Evolutionary conservation across 2,888 invertebrate genomes (phyloP), one percentile per base, ranked within the genome.

Genomic region (Xestia c-nigrum): DNA sequence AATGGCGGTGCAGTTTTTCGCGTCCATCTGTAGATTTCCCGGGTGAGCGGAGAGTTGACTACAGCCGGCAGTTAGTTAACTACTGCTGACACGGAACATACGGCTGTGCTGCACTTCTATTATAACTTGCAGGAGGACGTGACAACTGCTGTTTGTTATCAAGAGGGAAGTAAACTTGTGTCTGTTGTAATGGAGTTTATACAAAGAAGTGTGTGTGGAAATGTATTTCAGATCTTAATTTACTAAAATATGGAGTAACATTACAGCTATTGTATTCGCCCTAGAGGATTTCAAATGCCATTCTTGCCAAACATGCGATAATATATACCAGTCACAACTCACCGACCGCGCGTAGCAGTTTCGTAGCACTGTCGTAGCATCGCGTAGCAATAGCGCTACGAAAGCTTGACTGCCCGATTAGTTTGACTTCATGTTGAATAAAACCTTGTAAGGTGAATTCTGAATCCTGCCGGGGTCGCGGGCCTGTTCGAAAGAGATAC

Each of bases 11-110:
- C 85, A 87, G 69, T 80, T 90, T 87, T 85, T 80, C 84, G 80
- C 83, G 74, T 83, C 77, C 80, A 79, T 77, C 77, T 72, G 83
- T 84, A 86, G 88, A 89, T 90, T 90, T 87, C 89, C 89, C 88
- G 84, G 69, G 80, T 75, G 87, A 66, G 61, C 43, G 50, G 43
- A 31, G 57, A 83, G 86, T 78, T 83, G 78, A 70, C 72, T 78
- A 24, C 76, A 61, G 76, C 66, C 57, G 67, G 43, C 76, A 72
- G 72, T 59, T 66, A 78, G 74, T 73, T 78, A 73, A 73, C 88
- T 75, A 69, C 57, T 38, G 57, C 74, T 57, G 67, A 72, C 85
- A 46, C 46, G 7, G 14, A 59, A 40, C 81, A 38, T 38, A 61
- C 38, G 24, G 55, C 73, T 63, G 57, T 7, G 14, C 38, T 67